phyloP scores from a whole-genome alignment of 1,140 invertebrate species.

The Steinernema feltiae region DNA sequence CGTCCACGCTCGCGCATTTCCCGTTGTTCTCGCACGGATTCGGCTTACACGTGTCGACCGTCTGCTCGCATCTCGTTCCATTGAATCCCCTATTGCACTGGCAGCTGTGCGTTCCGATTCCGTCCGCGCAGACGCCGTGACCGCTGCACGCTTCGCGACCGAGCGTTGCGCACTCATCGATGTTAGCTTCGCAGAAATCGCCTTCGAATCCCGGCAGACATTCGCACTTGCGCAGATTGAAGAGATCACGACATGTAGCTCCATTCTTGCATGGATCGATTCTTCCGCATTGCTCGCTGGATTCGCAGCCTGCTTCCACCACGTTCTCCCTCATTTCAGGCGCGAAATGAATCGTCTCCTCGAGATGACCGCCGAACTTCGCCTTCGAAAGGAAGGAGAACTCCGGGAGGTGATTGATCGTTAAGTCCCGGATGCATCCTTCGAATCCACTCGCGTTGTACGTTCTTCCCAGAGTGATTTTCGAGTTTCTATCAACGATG shows the following conservation, averaged over 20 bases:
- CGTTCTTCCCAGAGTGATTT: constrained; percentile 25
- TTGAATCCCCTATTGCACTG: not conserved
- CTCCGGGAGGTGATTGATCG: constrained; percentile 74
- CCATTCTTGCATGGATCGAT: constrained; percentile 44
- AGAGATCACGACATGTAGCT: constrained; percentile 46
- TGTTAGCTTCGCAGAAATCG: constrained; percentile 45
- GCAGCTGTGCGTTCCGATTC: constrained; percentile 26
- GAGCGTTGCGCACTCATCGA: constrained; percentile 43
- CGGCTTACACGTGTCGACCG: constrained; percentile 2
- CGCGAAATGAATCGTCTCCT: constrained; percentile 22
- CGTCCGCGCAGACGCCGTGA: constrained; percentile 54
- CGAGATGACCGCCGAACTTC: constrained; percentile 19
- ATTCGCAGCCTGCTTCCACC: constrained; percentile 40
- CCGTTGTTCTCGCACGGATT: constrained; percentile 3
- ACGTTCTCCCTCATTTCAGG: constrained; percentile 26
- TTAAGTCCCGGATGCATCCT: constrained; percentile 83
- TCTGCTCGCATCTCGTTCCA: not conserved
- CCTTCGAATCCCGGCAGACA: constrained; percentile 49
- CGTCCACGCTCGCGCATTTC: not conserved
- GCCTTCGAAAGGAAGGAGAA: constrained; percentile 71
- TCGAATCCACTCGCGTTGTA: constrained; percentile 58
- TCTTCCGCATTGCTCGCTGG: constrained; percentile 40
- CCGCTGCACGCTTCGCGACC: constrained; percentile 22
- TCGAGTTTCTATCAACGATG: constrained; percentile 8
- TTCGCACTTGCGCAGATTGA: constrained; percentile 41